A percentile compares a stretch with the other conserved stretches of the same genome.
Evolutionary conservation across 2,888 invertebrate genomes (phyloP).

Genomic region (Spisula solida): DNA sequence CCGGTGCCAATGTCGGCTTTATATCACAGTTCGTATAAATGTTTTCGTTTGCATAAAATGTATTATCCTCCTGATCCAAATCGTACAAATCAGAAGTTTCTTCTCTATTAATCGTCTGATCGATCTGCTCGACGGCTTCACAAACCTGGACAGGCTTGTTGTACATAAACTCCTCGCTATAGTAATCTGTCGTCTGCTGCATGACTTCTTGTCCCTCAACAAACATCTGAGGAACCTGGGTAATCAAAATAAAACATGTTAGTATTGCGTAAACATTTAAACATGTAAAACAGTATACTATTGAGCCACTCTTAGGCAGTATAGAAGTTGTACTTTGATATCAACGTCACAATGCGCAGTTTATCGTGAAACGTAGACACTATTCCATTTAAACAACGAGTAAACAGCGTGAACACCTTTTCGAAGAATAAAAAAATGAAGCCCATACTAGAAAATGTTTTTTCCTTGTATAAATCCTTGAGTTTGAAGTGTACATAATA

Average conservation of each 20-base stretch:
- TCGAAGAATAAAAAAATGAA: neutral
- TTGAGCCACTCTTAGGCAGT: too few relatives aligned
- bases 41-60: neutral
- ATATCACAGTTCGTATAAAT: neutral
- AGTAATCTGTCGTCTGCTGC: conserved; percentile 45
- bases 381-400: neutral
- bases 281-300: too few relatives aligned
- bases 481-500: too few relatives aligned
- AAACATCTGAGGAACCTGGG: conserved; percentile 58
- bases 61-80: conserved; percentile 23
- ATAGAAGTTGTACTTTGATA: conserved; percentile 8
- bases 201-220: conserved; percentile 39
- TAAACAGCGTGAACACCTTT: neutral
- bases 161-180: conserved; percentile 49
- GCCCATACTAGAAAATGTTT: too few relatives aligned
- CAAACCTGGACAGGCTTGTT: conserved; percentile 45
- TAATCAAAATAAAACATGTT: neutral
- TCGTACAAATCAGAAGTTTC: conserved; percentile 31
- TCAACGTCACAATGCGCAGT: neutral
- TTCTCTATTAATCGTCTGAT: conserved; percentile 16
- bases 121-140: conserved; percentile 34
- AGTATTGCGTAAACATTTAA: neutral
- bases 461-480: too few relatives aligned
- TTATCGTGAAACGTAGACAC: neutral
- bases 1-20: neutral